Conservation (phyloP, 2,113 vertebrate genomes). For the Dipodomys ordii region DNA sequence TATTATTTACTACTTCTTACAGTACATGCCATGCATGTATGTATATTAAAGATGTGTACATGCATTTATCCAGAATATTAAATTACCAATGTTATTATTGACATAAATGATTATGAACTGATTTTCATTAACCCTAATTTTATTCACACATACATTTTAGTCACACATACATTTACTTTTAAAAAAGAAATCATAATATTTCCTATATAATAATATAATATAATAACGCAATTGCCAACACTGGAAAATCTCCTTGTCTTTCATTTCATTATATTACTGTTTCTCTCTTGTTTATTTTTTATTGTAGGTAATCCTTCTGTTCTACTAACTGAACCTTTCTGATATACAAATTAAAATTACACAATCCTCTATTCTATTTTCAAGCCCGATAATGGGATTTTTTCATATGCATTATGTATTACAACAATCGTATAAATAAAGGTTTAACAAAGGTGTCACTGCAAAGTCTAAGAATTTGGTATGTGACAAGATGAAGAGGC, state of each 20-base stretch:
- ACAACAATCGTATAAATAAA: background rate
- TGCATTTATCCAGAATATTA: background rate
- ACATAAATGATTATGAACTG: too few relatives aligned
- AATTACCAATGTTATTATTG: background rate
- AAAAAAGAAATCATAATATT: background rate
- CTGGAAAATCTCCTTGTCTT: background rate
- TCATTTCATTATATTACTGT: background rate
- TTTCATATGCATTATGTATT: background rate
- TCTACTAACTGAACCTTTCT: background rate
- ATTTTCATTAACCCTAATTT: background rate
- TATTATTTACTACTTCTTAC: background rate
- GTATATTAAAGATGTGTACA: background rate
- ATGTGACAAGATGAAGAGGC: background rate
- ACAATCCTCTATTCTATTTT: background rate
- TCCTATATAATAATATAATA: background rate
- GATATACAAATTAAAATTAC: background rate
- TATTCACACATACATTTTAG: background rate
- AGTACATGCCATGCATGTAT: background rate
- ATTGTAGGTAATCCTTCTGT: background rate
- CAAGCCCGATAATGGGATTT: background rate
- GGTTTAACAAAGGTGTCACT: background rate
- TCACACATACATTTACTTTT: background rate
- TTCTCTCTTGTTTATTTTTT: slow-evolving; percentile 1
- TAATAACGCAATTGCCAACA: background rate
- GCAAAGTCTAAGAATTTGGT: background rate